Evolutionary conservation across 2,113 vertebrate genomes (phyloP).

Genomic region (Vicugna pacos): DNA sequence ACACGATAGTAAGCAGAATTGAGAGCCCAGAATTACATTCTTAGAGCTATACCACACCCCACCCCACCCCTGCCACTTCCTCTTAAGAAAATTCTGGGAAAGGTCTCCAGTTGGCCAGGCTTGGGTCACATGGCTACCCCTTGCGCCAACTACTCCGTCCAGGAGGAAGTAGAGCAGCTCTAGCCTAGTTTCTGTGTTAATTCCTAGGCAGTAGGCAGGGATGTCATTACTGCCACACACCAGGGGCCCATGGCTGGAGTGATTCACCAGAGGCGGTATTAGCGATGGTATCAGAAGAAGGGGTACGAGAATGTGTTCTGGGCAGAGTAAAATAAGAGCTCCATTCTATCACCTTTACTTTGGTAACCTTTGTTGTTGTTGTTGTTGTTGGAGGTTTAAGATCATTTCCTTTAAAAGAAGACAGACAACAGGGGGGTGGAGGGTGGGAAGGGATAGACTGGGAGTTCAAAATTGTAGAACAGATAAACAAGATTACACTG

Average conservation of each 20-base stretch:
- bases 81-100: constrained; percentile 23
- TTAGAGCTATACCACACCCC: background rate
- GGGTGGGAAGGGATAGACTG: too few species aligned
- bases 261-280: background rate
- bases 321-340: background rate
- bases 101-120: background rate
- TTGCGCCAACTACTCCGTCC: background rate
- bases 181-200: background rate
- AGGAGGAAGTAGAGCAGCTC: background rate
- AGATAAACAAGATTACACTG: too few species aligned
- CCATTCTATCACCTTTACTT: background rate
- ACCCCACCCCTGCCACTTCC: background rate
- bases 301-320: background rate
- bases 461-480: too few species aligned
- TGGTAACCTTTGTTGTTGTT: background rate
- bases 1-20: background rate
- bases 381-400: background rate
- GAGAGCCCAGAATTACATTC: background rate
- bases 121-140: background rate
- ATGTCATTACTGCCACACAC: background rate
- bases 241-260: background rate
- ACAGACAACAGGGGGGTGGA: background rate
- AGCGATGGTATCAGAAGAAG: background rate
- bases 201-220: background rate
- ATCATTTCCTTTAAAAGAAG: background rate